These are phyloP conservation scores for Tauraco erythrolophus DNA, from an alignment of 2,113 vertebrate species.

Conservation along the genomic window DNA sequence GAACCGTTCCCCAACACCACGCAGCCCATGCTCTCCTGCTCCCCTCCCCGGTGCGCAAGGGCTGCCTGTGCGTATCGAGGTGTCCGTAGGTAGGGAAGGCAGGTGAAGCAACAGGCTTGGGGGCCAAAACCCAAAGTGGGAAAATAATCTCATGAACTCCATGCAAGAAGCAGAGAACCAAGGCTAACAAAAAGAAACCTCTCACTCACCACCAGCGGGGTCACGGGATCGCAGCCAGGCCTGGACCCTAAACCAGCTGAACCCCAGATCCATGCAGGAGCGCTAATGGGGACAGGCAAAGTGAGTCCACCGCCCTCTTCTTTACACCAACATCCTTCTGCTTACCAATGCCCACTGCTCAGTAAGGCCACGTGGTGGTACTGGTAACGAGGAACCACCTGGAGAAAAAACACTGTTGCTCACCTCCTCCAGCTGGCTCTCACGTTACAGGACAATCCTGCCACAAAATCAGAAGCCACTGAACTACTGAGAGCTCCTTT, in stretches of 20 bases:
- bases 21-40: background rate
- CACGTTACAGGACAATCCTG: background rate
- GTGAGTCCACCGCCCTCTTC: accelerated
- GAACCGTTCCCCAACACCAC: background rate
- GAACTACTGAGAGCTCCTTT: background rate
- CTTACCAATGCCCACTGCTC: background rate
- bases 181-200: accelerated
- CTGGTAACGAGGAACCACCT: background rate
- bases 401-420: background rate
- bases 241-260: background rate
- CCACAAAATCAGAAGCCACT: background rate
- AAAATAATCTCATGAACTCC: background rate
- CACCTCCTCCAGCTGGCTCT: background rate
- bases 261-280: accelerated
- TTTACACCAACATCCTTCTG: background rate
- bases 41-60: accelerated
- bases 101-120: background rate
- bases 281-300: accelerated
- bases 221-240: background rate
- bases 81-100: background rate
- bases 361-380: background rate
- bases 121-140: background rate
- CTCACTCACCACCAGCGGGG: background rate
- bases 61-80: accelerated
- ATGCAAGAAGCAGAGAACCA: background rate